Base-by-base conservation (phyloP, 1,140 invertebrate species). In the Rhopalosiphum padi region DNA sequence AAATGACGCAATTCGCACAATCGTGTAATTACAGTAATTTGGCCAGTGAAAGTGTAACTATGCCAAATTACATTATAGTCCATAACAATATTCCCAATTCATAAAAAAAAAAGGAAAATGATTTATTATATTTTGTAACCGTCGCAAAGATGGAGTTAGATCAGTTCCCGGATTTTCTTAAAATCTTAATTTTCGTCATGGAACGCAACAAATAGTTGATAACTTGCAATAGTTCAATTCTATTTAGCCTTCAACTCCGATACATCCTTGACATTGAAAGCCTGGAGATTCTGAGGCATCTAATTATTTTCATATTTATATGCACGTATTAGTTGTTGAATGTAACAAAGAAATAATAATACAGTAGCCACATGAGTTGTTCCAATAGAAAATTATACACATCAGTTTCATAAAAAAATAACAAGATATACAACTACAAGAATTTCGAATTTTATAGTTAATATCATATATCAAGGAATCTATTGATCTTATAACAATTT, bases 21-120 rank as follows among this genome's bases (percentile, higher is more conserved):
- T 93, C 91, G 23, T 55, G 82, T 93, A 93, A 93, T 93, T 93
- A 83, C 91, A 30, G 91, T 86, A 93, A 93, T 93, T 93, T 93
- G 37, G 23, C 51, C 5, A 43, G 91, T 86, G 91, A 93, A 93
- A 93, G 91, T 93, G 91, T 86, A 93, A 41, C 82, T 93, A 86
- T 93, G 25, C 91, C 91, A 53, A 86, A 93, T 93, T 83, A 93
- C 82, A 93, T 93, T 93, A 92, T 37, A 25, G 48, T 37, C 37
- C 91, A 55, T 86, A 93, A 93, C 91, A 30, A 85, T 85, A 53
- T 55, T 43, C 48, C 82, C 35, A 22, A 83, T 48, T 82, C 90
- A 37, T 23, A 43, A 90, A 11, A 35, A 25, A 55, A 90, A 11
- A 35, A 25, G 53, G 53, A 89, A 51, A 37, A 22, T 5, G 8